Percentiles rank a stretch among this genome's conserved stretches.
phyloP scores from a whole-genome alignment of 2,113 vertebrate genomes.

The Galemys pyrenaicus region DNA sequence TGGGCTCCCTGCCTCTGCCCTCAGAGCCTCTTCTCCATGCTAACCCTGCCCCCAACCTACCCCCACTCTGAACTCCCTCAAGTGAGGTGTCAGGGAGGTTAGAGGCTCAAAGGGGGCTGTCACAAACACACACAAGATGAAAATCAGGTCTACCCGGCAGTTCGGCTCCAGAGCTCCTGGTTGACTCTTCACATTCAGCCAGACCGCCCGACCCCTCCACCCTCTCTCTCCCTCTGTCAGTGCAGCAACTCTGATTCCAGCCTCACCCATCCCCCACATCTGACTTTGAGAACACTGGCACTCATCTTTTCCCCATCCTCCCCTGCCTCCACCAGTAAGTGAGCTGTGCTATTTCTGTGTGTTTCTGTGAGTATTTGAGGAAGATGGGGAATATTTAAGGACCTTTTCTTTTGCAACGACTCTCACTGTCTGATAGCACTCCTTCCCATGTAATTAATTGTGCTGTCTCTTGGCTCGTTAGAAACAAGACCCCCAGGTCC shows the following conservation, averaged over 20 bases:
- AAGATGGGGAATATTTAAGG: not conserved
- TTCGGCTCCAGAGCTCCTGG: not conserved
- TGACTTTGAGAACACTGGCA: not conserved
- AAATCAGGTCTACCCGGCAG: conserved; percentile 55
- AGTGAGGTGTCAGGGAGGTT: not conserved
- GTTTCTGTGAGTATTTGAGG: not conserved
- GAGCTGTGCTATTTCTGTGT: not conserved
- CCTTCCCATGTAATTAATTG: conserved; percentile 85
- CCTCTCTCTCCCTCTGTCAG: not conserved
- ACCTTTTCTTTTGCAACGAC: conserved; percentile 67
- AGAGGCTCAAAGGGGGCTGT: not conserved
- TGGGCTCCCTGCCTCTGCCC: not conserved
- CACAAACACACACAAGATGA: not conserved
- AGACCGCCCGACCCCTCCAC: not conserved
- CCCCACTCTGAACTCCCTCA: rapidly evolving
- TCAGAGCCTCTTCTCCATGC: not conserved
- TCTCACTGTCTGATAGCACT: conserved; percentile 80
- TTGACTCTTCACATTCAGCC: not conserved
- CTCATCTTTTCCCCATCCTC: not conserved
- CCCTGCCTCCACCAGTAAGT: not conserved
- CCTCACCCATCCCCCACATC: not conserved
- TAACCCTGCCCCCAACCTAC: not conserved
- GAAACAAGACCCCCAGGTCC: conserved; percentile 79
- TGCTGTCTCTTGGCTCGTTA: conserved; percentile 82
- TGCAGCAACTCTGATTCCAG: rapidly evolving